Conservation (phyloP, 2,888 invertebrate species). For the Amblyjoppa proteus region DNA sequence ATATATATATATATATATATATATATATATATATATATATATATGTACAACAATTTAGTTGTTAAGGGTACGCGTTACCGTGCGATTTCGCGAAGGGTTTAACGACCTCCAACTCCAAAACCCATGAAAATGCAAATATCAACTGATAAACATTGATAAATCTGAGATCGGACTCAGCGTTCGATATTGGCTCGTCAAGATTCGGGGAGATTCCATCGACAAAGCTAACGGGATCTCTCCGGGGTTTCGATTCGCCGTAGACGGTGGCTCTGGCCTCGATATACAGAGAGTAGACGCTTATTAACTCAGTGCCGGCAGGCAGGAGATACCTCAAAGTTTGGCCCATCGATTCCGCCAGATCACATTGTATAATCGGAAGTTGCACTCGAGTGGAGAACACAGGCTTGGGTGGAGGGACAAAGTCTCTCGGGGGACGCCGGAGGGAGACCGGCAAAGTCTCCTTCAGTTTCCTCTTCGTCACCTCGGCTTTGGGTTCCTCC, state of each 20-base stretch:
- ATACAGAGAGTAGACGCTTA: constrained; percentile 24
- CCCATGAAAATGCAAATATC: too few species aligned
- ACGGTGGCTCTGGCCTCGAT: constrained; percentile 17
- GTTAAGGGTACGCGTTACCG: too few species aligned
- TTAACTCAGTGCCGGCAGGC: constrained; percentile 8
- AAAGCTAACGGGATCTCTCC: background rate
- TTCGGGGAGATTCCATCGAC: constrained; percentile 19
- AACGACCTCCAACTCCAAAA: too few species aligned
- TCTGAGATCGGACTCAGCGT: too few species aligned
- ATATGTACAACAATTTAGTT: background rate
- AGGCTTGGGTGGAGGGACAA: constrained; percentile 34
- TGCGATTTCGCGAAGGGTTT: too few species aligned
- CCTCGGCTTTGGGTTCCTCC: constrained; percentile 23
- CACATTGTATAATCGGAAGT: constrained; percentile 49
- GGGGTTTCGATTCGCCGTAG: background rate
- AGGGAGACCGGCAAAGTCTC: constrained; percentile 32
- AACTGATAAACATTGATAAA: too few species aligned
- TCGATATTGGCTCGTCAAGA: background rate
- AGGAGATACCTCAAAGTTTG: constrained; percentile 51
- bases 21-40: background rate
- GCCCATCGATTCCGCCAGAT: constrained; percentile 30
- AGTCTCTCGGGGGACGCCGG: constrained; percentile 25
- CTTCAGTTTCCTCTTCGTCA: constrained; percentile 42
- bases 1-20: background rate
- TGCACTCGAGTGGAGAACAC: constrained; percentile 42